Percentiles rank a stretch among this genome's conserved stretches.
These are phyloP conservation scores for Drosophila ambigua DNA, from an alignment of 1,140 invertebrate genomes.

Conservation along the genomic window DNA sequence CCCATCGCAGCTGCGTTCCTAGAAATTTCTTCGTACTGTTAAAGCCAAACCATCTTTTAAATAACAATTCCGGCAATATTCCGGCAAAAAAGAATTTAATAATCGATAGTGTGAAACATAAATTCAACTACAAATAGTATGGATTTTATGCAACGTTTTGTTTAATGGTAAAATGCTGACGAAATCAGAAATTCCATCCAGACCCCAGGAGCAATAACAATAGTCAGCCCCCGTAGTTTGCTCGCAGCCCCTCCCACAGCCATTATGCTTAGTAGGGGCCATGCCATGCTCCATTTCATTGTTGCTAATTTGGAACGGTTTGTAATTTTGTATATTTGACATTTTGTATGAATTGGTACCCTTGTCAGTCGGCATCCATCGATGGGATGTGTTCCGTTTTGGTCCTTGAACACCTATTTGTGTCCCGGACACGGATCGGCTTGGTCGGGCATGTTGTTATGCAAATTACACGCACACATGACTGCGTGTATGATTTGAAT, in stretches of 20 bases:
- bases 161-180: no score
- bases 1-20: not conserved
- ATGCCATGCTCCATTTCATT: constrained; percentile 16
- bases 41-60: no score
- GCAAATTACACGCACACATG: constrained; percentile 62
- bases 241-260: constrained; percentile 33
- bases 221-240: constrained; percentile 10
- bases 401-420: constrained; percentile 53
- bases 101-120: no score
- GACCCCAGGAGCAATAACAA: constrained; percentile 11
- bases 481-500: constrained; percentile 21
- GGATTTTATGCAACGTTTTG: no score
- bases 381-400: constrained; percentile 12
- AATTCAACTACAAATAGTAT: no score
- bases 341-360: constrained; percentile 46
- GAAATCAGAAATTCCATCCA: no score
- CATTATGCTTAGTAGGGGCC: constrained; percentile 25
- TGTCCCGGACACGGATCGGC: constrained; percentile 33
- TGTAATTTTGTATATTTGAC: constrained; percentile 54
- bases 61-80: no score
- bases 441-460: constrained; percentile 59
- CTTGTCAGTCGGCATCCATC: constrained; percentile 37
- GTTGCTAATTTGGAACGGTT: constrained; percentile 71
- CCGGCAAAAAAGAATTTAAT: no score
- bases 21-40: no score